phyloP scores from a whole-genome alignment of 2,888 invertebrate species.

The Scaptodrosophila latifasciaeformis region DNA sequence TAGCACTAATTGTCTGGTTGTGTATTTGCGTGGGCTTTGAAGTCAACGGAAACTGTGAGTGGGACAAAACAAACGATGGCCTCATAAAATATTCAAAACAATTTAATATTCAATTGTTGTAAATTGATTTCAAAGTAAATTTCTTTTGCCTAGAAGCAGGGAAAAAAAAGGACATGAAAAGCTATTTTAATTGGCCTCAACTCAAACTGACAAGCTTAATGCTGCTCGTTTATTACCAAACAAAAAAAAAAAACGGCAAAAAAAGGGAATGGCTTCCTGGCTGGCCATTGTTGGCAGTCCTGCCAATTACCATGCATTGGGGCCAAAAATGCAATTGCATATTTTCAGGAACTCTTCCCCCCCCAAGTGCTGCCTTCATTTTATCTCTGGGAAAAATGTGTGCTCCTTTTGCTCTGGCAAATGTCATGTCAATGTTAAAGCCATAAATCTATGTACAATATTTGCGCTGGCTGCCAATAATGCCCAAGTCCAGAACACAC shows the following conservation, averaged over 20 bases:
- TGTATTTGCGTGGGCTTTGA: slow-evolving; percentile 25
- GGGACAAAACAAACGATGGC: slow-evolving; percentile 9
- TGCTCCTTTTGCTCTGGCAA: slow-evolving; percentile 31
- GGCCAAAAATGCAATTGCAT: slow-evolving; percentile 26
- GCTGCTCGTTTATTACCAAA: slow-evolving; percentile 30
- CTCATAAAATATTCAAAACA: slow-evolving; percentile 45
- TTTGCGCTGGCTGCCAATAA: slow-evolving; percentile 43
- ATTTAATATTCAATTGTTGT: slow-evolving; percentile 44
- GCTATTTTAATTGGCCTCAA: slow-evolving; percentile 47
- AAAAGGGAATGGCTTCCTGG: too few relatives aligned
- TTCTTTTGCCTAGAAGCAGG: slow-evolving; percentile 4
- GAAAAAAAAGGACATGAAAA: slow-evolving; percentile 24
- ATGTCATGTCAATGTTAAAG: slow-evolving; percentile 52
- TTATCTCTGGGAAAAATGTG: too few relatives aligned
- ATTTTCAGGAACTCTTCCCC: slow-evolving; percentile 39
- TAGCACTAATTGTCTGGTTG: slow-evolving; percentile 22
- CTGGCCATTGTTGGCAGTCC: slow-evolving; percentile 3
- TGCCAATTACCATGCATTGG: slow-evolving; percentile 34
- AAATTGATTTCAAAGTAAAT: slow-evolving; percentile 36
- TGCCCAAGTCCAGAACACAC: too few relatives aligned
- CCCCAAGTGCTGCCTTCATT: slow-evolving; percentile 14
- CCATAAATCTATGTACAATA: slow-evolving; percentile 53
- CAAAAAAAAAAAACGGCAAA: slow-evolving; percentile 1
- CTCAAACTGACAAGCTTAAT: slow-evolving; percentile 40
- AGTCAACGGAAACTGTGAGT: slow-evolving; percentile 12